Base-by-base conservation (phyloP, 2,888 invertebrate species). In the Ecliptopera silaceata region DNA sequence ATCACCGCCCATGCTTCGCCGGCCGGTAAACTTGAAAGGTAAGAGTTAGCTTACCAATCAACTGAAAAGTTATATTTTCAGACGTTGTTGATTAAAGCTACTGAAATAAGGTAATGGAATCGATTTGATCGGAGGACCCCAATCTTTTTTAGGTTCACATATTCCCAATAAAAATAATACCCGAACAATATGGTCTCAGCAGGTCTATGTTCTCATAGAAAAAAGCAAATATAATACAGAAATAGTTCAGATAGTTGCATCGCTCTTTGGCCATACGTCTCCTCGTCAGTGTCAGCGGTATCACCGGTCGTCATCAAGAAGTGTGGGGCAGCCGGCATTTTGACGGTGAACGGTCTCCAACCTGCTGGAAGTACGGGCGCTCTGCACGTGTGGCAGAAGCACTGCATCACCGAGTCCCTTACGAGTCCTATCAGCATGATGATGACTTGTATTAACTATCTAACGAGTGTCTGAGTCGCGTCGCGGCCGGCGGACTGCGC, bases 331-430 rank as follows among this genome's bases (percentile, higher is more conserved):
- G 36, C 52, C 42, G 52, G 55, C 51, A 48, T 52, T 47, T 54
- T 45, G 36, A 31, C 3, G 41, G 18, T 17, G 54, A 59, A n/a
- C n/a, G n/a, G 60, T 64, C 71, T 84, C 94, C 93, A 93, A 95
- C 95, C 94, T 92, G 94, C 93, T 81, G 95, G 94, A 80, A 96
- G 86, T 74, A 93, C 92, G 70, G 97, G 96, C 77, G 96, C 96
- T 85, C 96, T 95, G 94, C 97, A 97, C 89, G 96, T 95, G 92
- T 97, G 96, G 93, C 97, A 97, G 93, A 97, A 97, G 93, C 97
- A 97, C 94, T 96, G 96, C 95, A 97, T 94, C 87, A 97, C 96
- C 86, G 97, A 97, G 90, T 97, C 96, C 90, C 96, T 95, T 85
- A 97, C 96, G 80, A 97, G 94, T 87, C 95, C 96, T 93, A 97